phyloP scores from a whole-genome alignment of 2,797 vertebrate species.

The Melanotaenia trifasciata region DNA sequence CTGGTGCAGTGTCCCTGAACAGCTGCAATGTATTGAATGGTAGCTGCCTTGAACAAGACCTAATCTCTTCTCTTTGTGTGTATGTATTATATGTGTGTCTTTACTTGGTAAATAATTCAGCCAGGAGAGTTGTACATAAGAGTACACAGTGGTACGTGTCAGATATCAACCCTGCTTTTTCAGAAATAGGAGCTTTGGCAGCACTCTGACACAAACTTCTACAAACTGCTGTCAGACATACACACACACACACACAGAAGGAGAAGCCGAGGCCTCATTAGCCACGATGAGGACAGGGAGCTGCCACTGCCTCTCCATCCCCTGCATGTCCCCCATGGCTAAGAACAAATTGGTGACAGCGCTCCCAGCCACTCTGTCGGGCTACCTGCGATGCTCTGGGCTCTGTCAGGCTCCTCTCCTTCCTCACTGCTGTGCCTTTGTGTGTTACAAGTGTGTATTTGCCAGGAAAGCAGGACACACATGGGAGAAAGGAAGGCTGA shows the following conservation, averaged over 20 bases:
- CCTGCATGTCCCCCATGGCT: constrained; percentile 87
- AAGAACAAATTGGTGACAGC: constrained; percentile 89
- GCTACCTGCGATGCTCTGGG: constrained; percentile 67
- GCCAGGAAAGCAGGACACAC: constrained; percentile 21
- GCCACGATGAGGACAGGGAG: constrained; percentile 80
- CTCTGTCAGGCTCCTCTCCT: constrained; percentile 63
- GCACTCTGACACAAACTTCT: constrained; percentile 65
- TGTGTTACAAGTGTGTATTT: constrained; percentile 22
- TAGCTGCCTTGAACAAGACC: constrained; percentile 57
- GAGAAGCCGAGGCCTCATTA: constrained; percentile 83
- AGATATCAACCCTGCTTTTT: constrained; percentile 60
- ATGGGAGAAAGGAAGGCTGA: constrained; percentile 10
- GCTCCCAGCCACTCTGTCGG: constrained; percentile 76
- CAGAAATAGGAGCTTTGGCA: constrained; percentile 61
- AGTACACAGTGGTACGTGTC: constrained; percentile 52
- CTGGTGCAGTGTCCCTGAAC: constrained; percentile 49
- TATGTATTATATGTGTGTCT: constrained; percentile 26
- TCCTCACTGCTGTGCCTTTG: constrained; percentile 43
- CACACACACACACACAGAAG: constrained; percentile 28
- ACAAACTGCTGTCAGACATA: constrained; percentile 37
- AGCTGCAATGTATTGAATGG: constrained; percentile 41
- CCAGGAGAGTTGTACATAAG: constrained; percentile 57
- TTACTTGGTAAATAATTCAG: constrained; percentile 75
- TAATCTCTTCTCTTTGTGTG: constrained; percentile 17
- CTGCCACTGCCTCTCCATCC: constrained; percentile 83